Conservation (phyloP, 2,113 vertebrate species). For the Pimephales promelas region DNA sequence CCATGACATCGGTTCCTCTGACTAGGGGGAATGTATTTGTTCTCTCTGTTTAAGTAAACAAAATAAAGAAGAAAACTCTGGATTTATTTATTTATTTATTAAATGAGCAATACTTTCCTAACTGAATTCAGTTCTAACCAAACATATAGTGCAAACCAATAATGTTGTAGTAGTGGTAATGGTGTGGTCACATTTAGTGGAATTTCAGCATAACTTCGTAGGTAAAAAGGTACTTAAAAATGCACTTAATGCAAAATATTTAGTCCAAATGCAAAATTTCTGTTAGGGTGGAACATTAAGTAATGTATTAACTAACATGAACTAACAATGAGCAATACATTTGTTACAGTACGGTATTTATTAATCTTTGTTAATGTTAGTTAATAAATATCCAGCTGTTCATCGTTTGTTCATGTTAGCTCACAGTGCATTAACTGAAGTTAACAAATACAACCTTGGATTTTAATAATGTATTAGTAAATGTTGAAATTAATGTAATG, state of each 20-base stretch:
- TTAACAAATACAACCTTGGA: no score
- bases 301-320: no score
- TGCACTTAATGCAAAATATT: not conserved
- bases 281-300: not conserved
- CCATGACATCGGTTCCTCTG: conserved; percentile 96
- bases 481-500: no score
- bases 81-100: not conserved
- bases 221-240: no score
- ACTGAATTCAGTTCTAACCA: not conserved
- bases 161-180: not conserved
- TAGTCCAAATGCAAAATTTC: not conserved
- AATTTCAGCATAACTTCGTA: no score
- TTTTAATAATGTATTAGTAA: no score
- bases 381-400: no score
- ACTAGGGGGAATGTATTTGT: conserved; percentile 95
- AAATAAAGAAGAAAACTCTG: not conserved
- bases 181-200: not conserved
- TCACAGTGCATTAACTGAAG: no score
- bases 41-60: conserved; percentile 79
- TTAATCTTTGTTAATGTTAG: no score
- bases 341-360: no score
- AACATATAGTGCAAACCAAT: not conserved
- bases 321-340: no score
- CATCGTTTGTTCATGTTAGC: no score
- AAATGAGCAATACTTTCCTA: not conserved